Evolutionary conservation across 2,888 invertebrate genomes (phyloP).

Genomic region (Philereme vetulata): DNA sequence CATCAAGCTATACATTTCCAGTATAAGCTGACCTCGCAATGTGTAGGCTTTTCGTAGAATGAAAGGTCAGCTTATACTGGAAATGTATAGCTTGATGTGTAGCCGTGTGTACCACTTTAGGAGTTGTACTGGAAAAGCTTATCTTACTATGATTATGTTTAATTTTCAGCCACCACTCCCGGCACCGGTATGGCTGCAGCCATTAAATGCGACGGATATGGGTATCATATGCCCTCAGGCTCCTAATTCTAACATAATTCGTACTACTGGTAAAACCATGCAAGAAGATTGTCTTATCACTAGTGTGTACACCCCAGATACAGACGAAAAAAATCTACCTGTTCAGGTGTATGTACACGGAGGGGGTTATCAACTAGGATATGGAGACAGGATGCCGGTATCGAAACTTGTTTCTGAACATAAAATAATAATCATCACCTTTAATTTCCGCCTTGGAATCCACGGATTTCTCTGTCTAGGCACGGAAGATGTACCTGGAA

Average conservation of each 20-base stretch:
- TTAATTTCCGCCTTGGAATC: constrained; percentile 54
- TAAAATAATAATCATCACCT: constrained; percentile 47
- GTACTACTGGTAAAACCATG: constrained; percentile 16
- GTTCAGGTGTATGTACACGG: constrained; percentile 53
- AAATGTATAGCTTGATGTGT: too few relatives aligned
- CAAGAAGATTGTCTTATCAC: constrained; percentile 63
- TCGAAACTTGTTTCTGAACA: constrained; percentile 40
- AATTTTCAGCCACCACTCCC: constrained; percentile 50
- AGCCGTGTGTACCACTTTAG: too few relatives aligned
- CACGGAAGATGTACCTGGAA: constrained; percentile 53
- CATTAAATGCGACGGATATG: constrained; percentile 46
- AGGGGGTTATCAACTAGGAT: constrained; percentile 48
- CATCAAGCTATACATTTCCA: too few relatives aligned
- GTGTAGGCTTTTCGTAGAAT: too few relatives aligned
- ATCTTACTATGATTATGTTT: too few relatives aligned
- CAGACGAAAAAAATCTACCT: constrained; percentile 44
- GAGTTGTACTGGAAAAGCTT: too few relatives aligned
- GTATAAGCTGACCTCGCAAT: too few relatives aligned
- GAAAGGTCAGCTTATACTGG: too few relatives aligned
- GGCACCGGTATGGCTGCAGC: constrained; percentile 44
- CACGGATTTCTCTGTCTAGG: constrained; percentile 56
- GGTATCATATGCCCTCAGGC: constrained; percentile 45
- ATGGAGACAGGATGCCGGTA: constrained; percentile 35
- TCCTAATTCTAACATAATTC: neutral
- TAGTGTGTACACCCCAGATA: constrained; percentile 65